A percentile compares a stretch with the other conserved stretches of the same genome.
These are phyloP conservation scores for Drosophila suzukii DNA, from an alignment of 1,140 invertebrate genomes.

Conservation along the genomic window DNA sequence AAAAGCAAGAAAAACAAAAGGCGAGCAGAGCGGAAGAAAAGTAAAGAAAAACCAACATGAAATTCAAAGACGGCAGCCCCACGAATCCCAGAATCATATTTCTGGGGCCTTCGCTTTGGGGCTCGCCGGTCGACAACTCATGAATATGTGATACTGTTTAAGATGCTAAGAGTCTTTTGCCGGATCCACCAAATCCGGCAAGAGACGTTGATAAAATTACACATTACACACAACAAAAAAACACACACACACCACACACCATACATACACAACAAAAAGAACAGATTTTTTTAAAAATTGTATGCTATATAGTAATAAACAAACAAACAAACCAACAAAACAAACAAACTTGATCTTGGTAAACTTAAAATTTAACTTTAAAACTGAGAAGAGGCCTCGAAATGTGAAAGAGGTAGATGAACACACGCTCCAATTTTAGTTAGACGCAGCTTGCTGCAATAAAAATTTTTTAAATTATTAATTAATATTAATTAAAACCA, in stretches of 20 bases:
- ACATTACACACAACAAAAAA: constrained; percentile 21
- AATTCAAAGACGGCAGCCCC: constrained; percentile 76
- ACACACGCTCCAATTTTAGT: constrained; percentile 78
- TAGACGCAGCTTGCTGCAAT: constrained; percentile 80
- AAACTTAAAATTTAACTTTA: constrained; percentile 77
- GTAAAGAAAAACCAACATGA: constrained; percentile 68
- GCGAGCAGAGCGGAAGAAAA: constrained; percentile 32
- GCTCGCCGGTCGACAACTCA: constrained; percentile 78
- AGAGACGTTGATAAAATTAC: constrained; percentile 67
- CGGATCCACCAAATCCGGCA: constrained; percentile 50
- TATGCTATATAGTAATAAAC: constrained; percentile 69
- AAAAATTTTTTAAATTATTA: constrained; percentile 81
- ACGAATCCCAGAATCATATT: constrained; percentile 15
- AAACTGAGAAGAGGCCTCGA: constrained; percentile 39
- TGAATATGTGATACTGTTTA: constrained; percentile 83
- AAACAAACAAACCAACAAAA: constrained; percentile 57
- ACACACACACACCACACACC: constrained; percentile 5
- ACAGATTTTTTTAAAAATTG: constrained; percentile 73
- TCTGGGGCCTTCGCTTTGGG: constrained; percentile 35
- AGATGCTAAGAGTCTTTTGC: constrained; percentile 76
- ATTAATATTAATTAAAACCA: constrained; percentile 83
- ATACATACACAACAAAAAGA: constrained; percentile 27
- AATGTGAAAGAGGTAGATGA: constrained; percentile 28
- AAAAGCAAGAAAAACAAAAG: constrained; percentile 50
- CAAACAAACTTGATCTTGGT: constrained; percentile 77